Base-by-base conservation (phyloP, 2,888 invertebrate species). In the Cantharis nigra region DNA sequence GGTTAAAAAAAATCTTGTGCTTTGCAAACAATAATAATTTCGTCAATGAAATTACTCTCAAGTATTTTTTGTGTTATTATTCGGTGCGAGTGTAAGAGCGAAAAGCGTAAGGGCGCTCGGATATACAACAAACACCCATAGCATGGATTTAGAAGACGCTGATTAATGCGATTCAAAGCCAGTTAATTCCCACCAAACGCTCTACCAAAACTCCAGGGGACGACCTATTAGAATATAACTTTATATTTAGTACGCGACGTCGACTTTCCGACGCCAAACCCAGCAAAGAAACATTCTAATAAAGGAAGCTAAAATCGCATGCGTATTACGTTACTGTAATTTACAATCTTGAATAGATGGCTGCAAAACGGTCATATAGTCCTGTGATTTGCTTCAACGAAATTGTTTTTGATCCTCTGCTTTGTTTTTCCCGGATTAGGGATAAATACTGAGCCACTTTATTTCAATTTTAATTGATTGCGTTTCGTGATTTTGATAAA, bases 151-250 rank as follows among this genome's bases (percentile, higher is more conserved):
- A 85, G 85, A 84, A 90, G 91, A 91, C 92, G 91, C 91, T 92
- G 92, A 92, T 92, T 92, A 92, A 92, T 92, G 92, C 90, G 91
- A 91, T 90, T 91, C 91, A 91, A 91, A 92, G 92, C 92, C 88
- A 89, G 89, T 90, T 90, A 91, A 91, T 91, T 90, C 91, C 91
- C 88, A 90, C 90, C 89, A 90, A 91, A 91, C 91, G 90, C 90
- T 90, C 88, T 87, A 85, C 87, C 88, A 88, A 88, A 89, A 88
- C 89, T 88, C 88, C 88, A 90, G 90, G 88, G 90, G 89, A 79
- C 88, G 76, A 74, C 77, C 77, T 83, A 80, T 84, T 81, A 86
- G 87, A 85, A 82, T 84, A 85, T 86, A 84, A 83, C 82, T 23
- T 62, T 30, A 67, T 63, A 18, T 69, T 70, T 62, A 63, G 14